Evolutionary conservation across 1,140 invertebrate species (phyloP).

Genomic region (Ladona fulva): DNA sequence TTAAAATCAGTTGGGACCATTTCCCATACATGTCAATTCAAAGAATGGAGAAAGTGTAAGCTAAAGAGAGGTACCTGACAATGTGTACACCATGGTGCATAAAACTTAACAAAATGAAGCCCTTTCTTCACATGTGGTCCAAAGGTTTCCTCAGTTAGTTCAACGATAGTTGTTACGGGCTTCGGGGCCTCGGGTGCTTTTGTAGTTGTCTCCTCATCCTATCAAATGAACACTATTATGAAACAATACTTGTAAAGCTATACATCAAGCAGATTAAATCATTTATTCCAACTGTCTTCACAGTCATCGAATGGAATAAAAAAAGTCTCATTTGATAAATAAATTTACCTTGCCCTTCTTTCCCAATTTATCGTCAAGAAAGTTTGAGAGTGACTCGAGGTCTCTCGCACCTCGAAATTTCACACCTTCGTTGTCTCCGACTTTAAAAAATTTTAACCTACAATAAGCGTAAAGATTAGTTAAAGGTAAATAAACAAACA

Average conservation of each 20-base stretch:
- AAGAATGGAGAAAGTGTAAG: too few relatives aligned
- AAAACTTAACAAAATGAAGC: slow-evolving; percentile 75
- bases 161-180: slow-evolving; percentile 44
- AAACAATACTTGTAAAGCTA: neutral
- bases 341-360: slow-evolving; percentile 31
- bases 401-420: slow-evolving; percentile 63
- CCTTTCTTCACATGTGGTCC: slow-evolving; percentile 52
- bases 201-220: slow-evolving; percentile 29
- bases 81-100: slow-evolving; percentile 77
- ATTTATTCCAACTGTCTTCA: too few relatives aligned
- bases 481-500: slow-evolving; percentile 15
- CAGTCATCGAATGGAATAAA: too few relatives aligned
- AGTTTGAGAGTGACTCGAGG: slow-evolving; percentile 56
- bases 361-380: slow-evolving; percentile 36
- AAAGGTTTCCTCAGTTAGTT: slow-evolving; percentile 64
- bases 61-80: too few relatives aligned
- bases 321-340: too few relatives aligned
- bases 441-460: slow-evolving; percentile 64
- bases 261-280: too few relatives aligned
- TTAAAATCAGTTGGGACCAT: too few relatives aligned
- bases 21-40: too few relatives aligned
- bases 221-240: slow-evolving; percentile 24
- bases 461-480: slow-evolving; percentile 21
- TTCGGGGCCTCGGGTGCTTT: slow-evolving; percentile 31
- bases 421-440: slow-evolving; percentile 45